Evolutionary conservation across 2,888 invertebrate species (phyloP), one percentile per base, ranked within the genome.

Genomic region (Tribolium freemani): DNA sequence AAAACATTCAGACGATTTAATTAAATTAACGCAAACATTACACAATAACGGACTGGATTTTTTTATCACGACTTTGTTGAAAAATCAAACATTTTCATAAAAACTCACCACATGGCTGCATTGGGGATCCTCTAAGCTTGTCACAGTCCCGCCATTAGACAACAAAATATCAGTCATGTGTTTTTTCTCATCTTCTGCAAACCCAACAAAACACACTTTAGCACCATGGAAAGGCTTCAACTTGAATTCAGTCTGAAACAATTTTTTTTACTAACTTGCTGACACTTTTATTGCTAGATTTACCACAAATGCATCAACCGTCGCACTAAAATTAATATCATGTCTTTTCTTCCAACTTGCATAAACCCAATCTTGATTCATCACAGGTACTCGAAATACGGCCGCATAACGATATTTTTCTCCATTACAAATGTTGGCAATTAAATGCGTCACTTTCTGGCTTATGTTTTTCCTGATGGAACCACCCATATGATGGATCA

Each of bases 401-500:
- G 94, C 93, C 71, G 98, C 98, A 87, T 96, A 96, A 88, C 95
- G 93, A 87, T 98, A 98, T 88, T 98, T 98, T 80, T 96, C 95
- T 73, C 97, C 97, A 54, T 93, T 93, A 81, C 94, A 94, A 80
- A 92, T 91, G 82, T 94, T 95, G 76, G 98, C 96, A 79, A 99
- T 95, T 78, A 99, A 90, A 89, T 98, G 98, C 66, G 98, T 98
- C 78, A 96, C 94, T 84, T 93, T 94, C 70, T 92, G 91, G 74
- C 92, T 92, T 91, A 96, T 93, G 84, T 98, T 96, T 88, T 94
- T 95, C 77, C 97, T 91, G 83, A 98, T 95, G 81, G 96, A 96
- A 57, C 98, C 98, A 80, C 97, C 97, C 98, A 98, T 98, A 86
- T 94, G 94, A 89, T 98, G 98, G 80, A 98, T 94, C 86, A 96